phyloP scores from a whole-genome alignment of 1,140 invertebrate species.

The Eulimnadia texana region DNA sequence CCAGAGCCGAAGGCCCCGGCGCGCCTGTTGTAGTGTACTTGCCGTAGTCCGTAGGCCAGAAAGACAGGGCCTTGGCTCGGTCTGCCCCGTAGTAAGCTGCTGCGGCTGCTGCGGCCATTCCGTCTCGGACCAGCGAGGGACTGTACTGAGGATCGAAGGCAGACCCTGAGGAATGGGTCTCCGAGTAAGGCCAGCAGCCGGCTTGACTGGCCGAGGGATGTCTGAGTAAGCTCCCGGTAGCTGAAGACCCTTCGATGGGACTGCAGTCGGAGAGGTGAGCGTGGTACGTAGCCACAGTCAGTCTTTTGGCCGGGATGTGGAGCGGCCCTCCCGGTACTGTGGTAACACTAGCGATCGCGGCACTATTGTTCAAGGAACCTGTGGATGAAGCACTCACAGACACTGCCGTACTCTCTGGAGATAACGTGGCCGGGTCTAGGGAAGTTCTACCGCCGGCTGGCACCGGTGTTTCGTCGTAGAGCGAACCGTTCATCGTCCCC shows the following conservation, averaged over 20 bases:
- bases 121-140: conserved; percentile 47
- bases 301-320: conserved; percentile 67
- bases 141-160: conserved; percentile 36
- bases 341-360: conserved; percentile 3
- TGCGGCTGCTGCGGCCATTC: conserved; percentile 41
- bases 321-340: conserved; percentile 39
- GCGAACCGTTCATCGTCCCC: conserved; percentile 23
- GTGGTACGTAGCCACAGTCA: conserved; percentile 27
- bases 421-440: neutral
- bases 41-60: conserved; percentile 43
- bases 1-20: conserved; percentile 37
- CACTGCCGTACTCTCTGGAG: conserved; percentile 14
- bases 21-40: conserved; percentile 35
- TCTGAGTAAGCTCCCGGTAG: conserved; percentile 24
- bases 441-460: conserved; percentile 8
- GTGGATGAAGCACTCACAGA: conserved; percentile 17
- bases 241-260: conserved; percentile 37
- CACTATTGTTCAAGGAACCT: neutral
- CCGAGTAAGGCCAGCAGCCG: conserved; percentile 48
- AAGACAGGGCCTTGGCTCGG: conserved; percentile 39
- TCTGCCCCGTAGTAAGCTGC: conserved; percentile 35
- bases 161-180: conserved; percentile 35
- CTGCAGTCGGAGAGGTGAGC: conserved; percentile 30
- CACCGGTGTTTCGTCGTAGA: conserved; percentile 22
- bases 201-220: conserved; percentile 49